Evolutionary conservation across 2,888 invertebrate species (phyloP).

Genomic region (Drosophila formosana): DNA sequence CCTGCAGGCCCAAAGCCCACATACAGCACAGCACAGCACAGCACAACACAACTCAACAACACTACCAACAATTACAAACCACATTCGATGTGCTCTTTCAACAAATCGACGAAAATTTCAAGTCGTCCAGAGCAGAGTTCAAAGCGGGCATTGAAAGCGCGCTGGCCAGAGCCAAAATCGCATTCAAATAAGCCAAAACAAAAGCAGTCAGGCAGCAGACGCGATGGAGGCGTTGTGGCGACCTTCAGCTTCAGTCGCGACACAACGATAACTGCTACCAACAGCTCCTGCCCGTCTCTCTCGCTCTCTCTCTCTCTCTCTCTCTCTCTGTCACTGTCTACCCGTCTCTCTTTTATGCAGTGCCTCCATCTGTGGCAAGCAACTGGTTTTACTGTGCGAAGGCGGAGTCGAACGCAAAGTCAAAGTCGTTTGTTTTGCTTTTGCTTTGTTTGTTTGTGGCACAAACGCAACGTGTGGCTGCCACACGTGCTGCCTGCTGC

Average conservation of each 20-base stretch:
- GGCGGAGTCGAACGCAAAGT: slow-evolving; percentile 52
- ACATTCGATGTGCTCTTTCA: slow-evolving; percentile 11
- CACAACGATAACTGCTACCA: slow-evolving; percentile 39
- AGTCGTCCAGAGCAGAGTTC: slow-evolving; percentile 62
- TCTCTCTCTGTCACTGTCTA: background rate
- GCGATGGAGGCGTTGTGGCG: slow-evolving; percentile 35
- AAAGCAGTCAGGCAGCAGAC: slow-evolving; percentile 11
- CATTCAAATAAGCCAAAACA: slow-evolving; percentile 60
- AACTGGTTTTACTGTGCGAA: slow-evolving; percentile 68
- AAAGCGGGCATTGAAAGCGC: slow-evolving; percentile 48
- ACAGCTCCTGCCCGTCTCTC: too few species aligned
- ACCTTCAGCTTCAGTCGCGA: slow-evolving; percentile 64
- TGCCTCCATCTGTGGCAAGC: slow-evolving; percentile 48
- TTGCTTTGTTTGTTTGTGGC: slow-evolving; percentile 19
- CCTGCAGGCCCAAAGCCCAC: slow-evolving; percentile 56
- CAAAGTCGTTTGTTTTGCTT: slow-evolving; percentile 55
- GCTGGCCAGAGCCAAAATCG: slow-evolving; percentile 51
- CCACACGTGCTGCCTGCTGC: slow-evolving; percentile 36
- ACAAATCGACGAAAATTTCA: slow-evolving; percentile 24
- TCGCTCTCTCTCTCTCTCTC: slow-evolving; percentile 1
- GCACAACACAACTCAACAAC: slow-evolving; percentile 28
- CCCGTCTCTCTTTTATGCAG: background rate
- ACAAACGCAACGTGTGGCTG: slow-evolving; percentile 42
- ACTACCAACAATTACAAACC: slow-evolving; percentile 33
- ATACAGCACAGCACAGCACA: slow-evolving; percentile 40